Evolutionary conservation across 2,797 vertebrate genomes (phyloP).

Genomic region (Myiotriccus ornatus): DNA sequence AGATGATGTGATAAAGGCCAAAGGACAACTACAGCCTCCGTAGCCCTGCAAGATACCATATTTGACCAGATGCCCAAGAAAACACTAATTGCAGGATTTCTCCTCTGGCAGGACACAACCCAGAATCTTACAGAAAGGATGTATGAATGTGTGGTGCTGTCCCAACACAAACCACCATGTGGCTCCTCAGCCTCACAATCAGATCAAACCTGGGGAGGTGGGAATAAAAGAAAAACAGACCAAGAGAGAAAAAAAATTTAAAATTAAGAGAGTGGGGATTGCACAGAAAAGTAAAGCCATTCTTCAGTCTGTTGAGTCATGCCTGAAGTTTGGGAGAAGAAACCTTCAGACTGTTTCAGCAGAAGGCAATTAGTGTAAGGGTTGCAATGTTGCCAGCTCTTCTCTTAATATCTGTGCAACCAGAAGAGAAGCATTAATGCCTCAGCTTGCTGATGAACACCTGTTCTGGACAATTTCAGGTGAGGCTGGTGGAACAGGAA

Average conservation of each 20-base stretch:
- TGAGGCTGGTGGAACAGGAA: background rate
- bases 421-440: background rate
- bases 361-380: background rate
- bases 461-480: background rate
- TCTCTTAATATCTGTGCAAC: background rate
- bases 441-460: background rate
- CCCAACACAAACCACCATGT: constrained; percentile 73
- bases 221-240: background rate
- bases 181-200: constrained; percentile 73
- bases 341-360: background rate
- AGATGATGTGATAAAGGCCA: background rate
- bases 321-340: background rate
- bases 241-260: background rate
- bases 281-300: background rate
- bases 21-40: background rate
- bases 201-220: constrained; percentile 66
- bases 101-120: background rate
- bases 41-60: background rate
- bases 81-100: background rate
- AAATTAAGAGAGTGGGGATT: background rate
- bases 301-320: background rate
- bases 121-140: constrained; percentile 70
- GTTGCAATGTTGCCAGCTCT: background rate
- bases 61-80: background rate
- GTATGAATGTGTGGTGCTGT: constrained; percentile 70